Base-by-base conservation (phyloP, 2,113 vertebrate species). In the Rhinolophus ferrumequinum region DNA sequence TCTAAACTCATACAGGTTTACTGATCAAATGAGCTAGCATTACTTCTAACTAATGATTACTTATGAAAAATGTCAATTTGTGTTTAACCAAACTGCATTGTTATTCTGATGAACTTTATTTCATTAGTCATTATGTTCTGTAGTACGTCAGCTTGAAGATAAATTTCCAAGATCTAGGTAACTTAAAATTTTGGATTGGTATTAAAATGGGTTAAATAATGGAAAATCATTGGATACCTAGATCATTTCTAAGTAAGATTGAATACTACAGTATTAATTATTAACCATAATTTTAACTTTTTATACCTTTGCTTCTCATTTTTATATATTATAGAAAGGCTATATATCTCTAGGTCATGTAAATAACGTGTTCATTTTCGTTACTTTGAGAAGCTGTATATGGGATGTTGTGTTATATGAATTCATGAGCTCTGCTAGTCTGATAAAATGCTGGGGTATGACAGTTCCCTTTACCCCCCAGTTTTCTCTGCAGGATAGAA, bases 21-120 rank as follows among this genome's bases (percentile, higher is more conserved):
- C 38, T 83, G 33, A 87, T 73, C 33, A 81, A 84, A 79, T 96
- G 92, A 88, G 4, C 28, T 90, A 72, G 28, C 8, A 58, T 87
- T 76, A 58, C n/a, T 95, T 91, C 24, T 24, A 64, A 35, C 70
- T 92, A 91, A 52, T 92, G 22, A 8, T 96, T 84, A 16, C n/a
- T 89, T 86, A 81, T 94, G 38, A 89, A 81, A 96, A 92, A 70
- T 77, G 4, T 96, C 76, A 81, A 56, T 92, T 86, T 76, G 35
- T 81, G 19, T 82, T 76, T 95, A 69, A 95, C 38, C 52, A 92
- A 70, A 75, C 26, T 85, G 33, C 64, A 60, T 88, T 56, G 13
- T 89, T 94, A 89, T 76, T 81, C 44, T 94, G 44, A 76, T 91
- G 16, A 41, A 50, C 30, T 67, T 88, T 88, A 82, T 91, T 76